These are phyloP conservation scores for Stenoptilia bipunctidactyla DNA, from an alignment of 2,888 invertebrate genomes.

Conservation along the genomic window DNA sequence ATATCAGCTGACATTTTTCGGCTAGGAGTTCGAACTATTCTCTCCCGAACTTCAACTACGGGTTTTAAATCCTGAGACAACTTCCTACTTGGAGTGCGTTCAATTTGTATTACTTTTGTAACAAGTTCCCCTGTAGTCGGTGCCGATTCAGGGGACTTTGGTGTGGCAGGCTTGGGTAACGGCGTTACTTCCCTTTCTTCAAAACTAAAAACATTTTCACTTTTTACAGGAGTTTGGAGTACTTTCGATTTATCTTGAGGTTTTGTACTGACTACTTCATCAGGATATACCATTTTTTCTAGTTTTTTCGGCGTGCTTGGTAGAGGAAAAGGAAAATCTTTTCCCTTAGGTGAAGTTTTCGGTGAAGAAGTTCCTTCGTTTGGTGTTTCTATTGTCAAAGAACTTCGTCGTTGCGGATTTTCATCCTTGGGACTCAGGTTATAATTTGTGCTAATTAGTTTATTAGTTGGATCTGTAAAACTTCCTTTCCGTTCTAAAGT, in stretches of 20 bases:
- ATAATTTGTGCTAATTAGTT: constrained; percentile 55
- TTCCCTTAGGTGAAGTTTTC: constrained; percentile 41
- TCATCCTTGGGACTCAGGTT: constrained; percentile 52
- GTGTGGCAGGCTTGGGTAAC: constrained; percentile 19
- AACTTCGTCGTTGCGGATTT: constrained; percentile 36
- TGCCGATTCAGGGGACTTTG: constrained; percentile 30
- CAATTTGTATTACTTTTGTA: constrained; percentile 58
- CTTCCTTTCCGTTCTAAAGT: constrained; percentile 55
- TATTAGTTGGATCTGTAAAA: constrained; percentile 61
- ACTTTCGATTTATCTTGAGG: constrained; percentile 23
- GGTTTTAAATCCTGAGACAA: constrained; percentile 45
- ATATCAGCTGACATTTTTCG: constrained; percentile 37
- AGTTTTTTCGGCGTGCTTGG: constrained; percentile 48
- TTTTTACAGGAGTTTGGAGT: constrained; percentile 33
- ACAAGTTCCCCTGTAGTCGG: constrained; percentile 41
- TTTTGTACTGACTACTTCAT: constrained; percentile 28
- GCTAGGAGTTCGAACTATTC: constrained; percentile 58
- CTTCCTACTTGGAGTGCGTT: constrained; percentile 56
- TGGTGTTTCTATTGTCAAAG: constrained; percentile 38
- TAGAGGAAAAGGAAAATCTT: constrained; percentile 34
- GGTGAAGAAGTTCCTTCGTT: constrained; percentile 32
- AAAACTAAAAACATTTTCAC: constrained; percentile 38
- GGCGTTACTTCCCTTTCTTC: constrained; percentile 25
- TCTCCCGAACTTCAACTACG: constrained; percentile 48
- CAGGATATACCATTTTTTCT: constrained; percentile 42